Evolutionary conservation across 2,797 vertebrate genomes (phyloP), one percentile per base, ranked within the genome.

Genomic region (Erethizon dorsatum): DNA sequence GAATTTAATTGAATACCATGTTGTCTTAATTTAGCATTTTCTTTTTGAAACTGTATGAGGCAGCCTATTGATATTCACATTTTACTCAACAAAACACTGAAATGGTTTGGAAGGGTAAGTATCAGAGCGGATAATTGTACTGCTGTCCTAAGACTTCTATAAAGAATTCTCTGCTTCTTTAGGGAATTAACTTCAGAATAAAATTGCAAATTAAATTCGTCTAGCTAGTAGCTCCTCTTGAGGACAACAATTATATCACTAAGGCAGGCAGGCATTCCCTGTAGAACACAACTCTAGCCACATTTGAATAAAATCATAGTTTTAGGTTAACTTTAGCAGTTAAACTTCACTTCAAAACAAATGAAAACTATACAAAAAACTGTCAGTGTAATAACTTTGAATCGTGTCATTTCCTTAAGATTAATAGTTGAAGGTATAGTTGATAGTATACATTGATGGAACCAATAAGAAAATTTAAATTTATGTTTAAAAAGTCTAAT

Each of bases 241-340:
- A 88, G 13, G 28, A 63, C 1, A 73, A 8, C 22, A 80, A 31
- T 94, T 69, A 52, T 9, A 69, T 91, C 54, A 78, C 22, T 73
- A 89, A 47, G 18, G 12, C 4, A 57, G 22, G 37, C 4, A 57
- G 22, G 33, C 57, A 12, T 65, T 45, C 45, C 75, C n/a, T 80
- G 22, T 24, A 50, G 41, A 78, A 24, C 11, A 41, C 41, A 83
- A 71, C 7, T 52, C 4, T 6, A 47, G 3, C 15, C 20, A 82
- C 10, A 87, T 67, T 94, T 56, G 15, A 77, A 54, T 59, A 47
- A 84, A 95, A 71, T 82, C 4, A 6, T 6, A 2, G 10, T 73
- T 83, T 69, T 91, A 86, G 33, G 33, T 93, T 95, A 93, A 89
- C 18, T 87, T 88, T 37, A 77, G 28, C 37, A 79, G 31, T 91